Conservation (phyloP, 1,140 invertebrate species). For the Uloborus diversus region DNA sequence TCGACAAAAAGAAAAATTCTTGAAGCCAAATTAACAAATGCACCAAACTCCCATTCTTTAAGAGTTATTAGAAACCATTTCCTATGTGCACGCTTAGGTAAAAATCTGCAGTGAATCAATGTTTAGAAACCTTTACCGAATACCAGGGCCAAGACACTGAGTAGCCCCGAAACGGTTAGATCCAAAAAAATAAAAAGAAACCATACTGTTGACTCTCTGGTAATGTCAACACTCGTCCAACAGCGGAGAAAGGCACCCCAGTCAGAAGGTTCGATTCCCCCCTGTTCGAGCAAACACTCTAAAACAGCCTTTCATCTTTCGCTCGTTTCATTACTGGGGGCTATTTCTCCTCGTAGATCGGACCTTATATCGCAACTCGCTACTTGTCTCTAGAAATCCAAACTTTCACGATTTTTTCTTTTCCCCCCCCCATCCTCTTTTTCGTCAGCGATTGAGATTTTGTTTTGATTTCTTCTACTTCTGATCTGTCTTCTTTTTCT, state of each 20-base stretch:
- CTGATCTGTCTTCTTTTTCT: neutral
- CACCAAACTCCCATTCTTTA: too few species aligned
- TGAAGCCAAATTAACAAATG: too few species aligned
- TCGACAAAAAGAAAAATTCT: too few species aligned
- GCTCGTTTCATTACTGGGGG: conserved; percentile 44
- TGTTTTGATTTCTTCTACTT: conserved; percentile 44
- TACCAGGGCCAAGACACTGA: neutral
- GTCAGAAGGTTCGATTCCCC: conserved; percentile 6
- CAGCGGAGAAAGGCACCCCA: neutral
- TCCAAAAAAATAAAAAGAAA: conserved; percentile 38
- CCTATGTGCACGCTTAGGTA: neutral
- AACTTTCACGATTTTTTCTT: conserved; percentile 11
- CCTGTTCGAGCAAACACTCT: conserved; percentile 35
- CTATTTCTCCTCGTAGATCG: conserved; percentile 35
- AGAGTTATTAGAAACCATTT: neutral
- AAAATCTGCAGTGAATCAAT: conserved; percentile 6
- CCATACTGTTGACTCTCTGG: conserved; percentile 54
- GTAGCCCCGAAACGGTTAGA: neutral
- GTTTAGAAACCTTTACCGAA: neutral
- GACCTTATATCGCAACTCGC: neutral
- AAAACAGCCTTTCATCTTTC: conserved; percentile 44
- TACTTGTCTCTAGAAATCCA: conserved; percentile 32
- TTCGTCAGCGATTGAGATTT: conserved; percentile 7
- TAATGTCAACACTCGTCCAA: conserved; percentile 45
- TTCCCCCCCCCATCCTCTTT: conserved; percentile 13